phyloP scores from a whole-genome alignment of 2,797 vertebrate species.

The Capromys pilorides region DNA sequence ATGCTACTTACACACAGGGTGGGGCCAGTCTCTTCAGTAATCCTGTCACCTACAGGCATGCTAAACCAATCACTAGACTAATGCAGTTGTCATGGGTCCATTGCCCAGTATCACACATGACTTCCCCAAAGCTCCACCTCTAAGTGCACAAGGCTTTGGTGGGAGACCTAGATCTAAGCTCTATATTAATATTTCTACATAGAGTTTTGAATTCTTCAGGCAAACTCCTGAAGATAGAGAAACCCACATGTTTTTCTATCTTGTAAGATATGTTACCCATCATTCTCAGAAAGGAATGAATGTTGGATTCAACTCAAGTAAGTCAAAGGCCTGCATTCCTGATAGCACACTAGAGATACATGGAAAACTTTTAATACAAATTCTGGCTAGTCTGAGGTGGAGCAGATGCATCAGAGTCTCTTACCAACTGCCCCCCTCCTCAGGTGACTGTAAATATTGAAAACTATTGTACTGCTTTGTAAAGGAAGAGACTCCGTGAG shows the following conservation, averaged over 20 bases:
- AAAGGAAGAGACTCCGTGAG: not conserved
- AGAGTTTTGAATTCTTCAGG: constrained; percentile 41
- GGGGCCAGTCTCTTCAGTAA: not conserved
- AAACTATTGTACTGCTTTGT: not conserved
- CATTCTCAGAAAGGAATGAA: not conserved
- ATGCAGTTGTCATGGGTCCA: not conserved
- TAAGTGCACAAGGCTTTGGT: not conserved
- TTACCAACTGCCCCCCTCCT: not conserved
- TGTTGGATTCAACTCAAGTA: not conserved
- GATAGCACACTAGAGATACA: not conserved
- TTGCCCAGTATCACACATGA: not conserved
- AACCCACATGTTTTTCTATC: not conserved
- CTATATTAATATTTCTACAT: constrained; percentile 22
- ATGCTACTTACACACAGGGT: not conserved
- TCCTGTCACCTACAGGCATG: not conserved
- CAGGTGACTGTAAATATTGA: not conserved
- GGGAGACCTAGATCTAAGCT: not conserved
- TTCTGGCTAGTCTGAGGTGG: not conserved
- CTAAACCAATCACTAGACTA: not conserved
- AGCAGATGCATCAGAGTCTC: not conserved
- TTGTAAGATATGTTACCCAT: not conserved
- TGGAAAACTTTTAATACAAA: not conserved
- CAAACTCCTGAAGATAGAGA: not conserved
- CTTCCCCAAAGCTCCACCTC: not conserved
- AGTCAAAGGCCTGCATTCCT: not conserved